Evolutionary conservation across 2,888 invertebrate species (phyloP).

Genomic region (Meteorus cinctellus): DNA sequence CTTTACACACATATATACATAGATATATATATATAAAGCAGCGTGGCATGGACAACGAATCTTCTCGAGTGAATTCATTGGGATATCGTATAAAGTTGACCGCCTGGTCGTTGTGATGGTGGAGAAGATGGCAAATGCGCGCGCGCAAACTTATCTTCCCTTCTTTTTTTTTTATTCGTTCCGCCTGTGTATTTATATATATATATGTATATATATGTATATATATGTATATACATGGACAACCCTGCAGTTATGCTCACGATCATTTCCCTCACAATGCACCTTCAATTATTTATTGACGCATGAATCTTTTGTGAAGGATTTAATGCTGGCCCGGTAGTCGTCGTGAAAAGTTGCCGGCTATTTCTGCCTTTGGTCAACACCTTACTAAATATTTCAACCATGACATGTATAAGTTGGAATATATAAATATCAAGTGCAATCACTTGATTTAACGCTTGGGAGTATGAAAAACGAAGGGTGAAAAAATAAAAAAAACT

Average conservation of each 20-base stretch:
- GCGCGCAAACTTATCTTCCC: constrained; percentile 3
- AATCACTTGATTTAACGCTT: background rate
- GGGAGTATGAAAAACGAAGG: background rate
- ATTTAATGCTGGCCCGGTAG: constrained; percentile 53
- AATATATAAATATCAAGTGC: constrained; percentile 21
- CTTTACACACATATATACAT: background rate
- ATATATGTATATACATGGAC: background rate
- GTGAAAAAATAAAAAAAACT: background rate
- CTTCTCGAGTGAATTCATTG: constrained; percentile 57
- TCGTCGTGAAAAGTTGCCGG: constrained; percentile 50
- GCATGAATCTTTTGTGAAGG: constrained; percentile 54
- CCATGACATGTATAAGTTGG: constrained; percentile 6
- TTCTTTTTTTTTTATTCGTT: background rate
- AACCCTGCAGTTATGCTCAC: background rate
- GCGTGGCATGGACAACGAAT: constrained; percentile 55
- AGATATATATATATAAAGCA: constrained; percentile 50
- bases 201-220: background rate
- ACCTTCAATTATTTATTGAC: constrained; percentile 55
- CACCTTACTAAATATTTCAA: constrained; percentile 53
- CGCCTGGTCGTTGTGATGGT: background rate
- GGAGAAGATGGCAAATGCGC: background rate
- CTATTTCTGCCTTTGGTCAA: constrained; percentile 48
- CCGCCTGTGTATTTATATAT: background rate
- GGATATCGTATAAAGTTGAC: constrained; percentile 32
- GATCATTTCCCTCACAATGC: constrained; percentile 45